Evolutionary conservation across 2,113 vertebrate species (phyloP), one percentile per base, ranked within the genome.

Genomic region (Cricetomys ansorgei): DNA sequence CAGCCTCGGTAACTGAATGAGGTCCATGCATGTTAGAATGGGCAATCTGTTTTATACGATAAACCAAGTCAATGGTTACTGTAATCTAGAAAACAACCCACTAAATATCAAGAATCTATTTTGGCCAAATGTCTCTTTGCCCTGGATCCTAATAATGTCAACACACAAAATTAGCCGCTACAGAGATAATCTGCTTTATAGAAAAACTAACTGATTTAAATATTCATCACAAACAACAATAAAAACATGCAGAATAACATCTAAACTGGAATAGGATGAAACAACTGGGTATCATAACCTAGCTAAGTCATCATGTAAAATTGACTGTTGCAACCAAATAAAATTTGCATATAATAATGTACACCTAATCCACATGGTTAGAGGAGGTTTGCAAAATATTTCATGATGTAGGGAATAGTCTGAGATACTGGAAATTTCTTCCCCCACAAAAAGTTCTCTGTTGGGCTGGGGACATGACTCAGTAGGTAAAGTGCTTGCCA

Each of bases 371-470:
- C 34, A 17, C 62, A 23, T 59, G 29, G 8, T 87, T 89, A 17
- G 16, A 29, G 70, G 25, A 90, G 40, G 48, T 94, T 64, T 91
- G 2, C 75, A 94, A 96, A 94, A 45, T 69, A 12, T 50, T 92
- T 59, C 43, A 89, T 80, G 34, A 88, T 59, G 27, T 15, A 85
- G 45, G 4, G 19, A 34, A 64, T 64, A 10, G 17, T 92, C 34
- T n/a, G 80, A 88, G 17, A 89, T 53, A 27, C 8, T 75, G 34
- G 5, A 29, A n/a, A 69, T 57, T 94, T 88, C 13, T 84, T 92
- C 79, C 55, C 55, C n/a, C 11, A 40, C 50, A 85, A 12, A 67
- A 57, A 81, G 37, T 25, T 57, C 48, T 55, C 31, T 37, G 5
- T 19, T 34, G 72, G 11, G 23, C 72, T 29, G 23, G 10, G 72